Conservation (phyloP, 2,888 invertebrate genomes). For the Hermodice carunculata region DNA sequence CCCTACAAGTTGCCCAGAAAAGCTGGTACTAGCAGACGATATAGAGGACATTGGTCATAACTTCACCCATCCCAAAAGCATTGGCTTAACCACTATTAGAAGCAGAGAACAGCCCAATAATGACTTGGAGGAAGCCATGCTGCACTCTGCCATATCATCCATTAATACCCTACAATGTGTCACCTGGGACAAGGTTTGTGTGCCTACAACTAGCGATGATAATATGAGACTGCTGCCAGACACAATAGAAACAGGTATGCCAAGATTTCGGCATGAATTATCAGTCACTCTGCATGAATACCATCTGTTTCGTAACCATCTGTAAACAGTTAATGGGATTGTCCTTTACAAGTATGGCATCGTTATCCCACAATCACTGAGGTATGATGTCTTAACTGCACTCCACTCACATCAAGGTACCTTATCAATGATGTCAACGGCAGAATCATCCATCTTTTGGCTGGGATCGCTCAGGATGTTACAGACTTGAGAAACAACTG, state of each 20-base stretch:
- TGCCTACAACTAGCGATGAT: too few relatives aligned
- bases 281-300: conserved; percentile 16
- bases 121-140: too few relatives aligned
- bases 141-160: conserved; percentile 12
- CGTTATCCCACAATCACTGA: conserved; percentile 42
- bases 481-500: too few relatives aligned
- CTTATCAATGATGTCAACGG: conserved; percentile 41
- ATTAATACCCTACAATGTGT: too few relatives aligned
- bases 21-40: too few relatives aligned
- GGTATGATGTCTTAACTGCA: conserved; percentile 27
- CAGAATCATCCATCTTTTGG: conserved; percentile 48
- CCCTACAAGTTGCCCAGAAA: too few relatives aligned
- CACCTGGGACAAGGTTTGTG: conserved; percentile 40
- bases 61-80: too few relatives aligned
- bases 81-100: too few relatives aligned
- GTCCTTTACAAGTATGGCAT: conserved; percentile 40
- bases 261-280: too few relatives aligned
- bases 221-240: conserved; percentile 20
- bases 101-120: too few relatives aligned
- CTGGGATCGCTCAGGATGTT: conserved; percentile 34
- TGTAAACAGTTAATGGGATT: conserved; percentile 28
- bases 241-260: conserved; percentile 28
- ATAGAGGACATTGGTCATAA: too few relatives aligned
- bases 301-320: conserved; percentile 21
- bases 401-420: conserved; percentile 49